phyloP scores from a whole-genome alignment of 2,113 vertebrate species.

The Recurvirostra avosetta region DNA sequence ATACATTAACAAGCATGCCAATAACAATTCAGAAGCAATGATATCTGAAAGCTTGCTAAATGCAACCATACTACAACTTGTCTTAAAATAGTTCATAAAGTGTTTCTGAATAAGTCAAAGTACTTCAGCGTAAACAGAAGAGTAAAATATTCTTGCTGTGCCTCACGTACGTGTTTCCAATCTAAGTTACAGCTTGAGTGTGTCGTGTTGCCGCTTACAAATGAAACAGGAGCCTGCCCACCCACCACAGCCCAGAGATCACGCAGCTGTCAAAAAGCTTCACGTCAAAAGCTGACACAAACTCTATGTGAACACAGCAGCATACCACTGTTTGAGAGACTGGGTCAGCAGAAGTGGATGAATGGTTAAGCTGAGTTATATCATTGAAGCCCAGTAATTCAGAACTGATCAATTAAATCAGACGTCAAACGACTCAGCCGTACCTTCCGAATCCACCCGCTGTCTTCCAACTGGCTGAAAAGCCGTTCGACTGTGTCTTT shows the following conservation, averaged over 20 bases:
- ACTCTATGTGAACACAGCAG: neutral
- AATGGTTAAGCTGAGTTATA: neutral
- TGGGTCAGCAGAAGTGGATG: neutral
- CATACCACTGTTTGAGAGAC: neutral
- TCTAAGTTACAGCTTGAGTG: neutral
- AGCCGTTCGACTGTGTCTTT: conserved; percentile 78
- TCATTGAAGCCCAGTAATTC: neutral
- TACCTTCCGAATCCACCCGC: conserved; percentile 81
- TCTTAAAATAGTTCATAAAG: neutral
- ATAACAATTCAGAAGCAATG: neutral
- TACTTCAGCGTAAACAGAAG: neutral
- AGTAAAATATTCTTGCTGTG: neutral
- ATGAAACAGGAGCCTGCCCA: neutral
- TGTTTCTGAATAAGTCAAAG: neutral
- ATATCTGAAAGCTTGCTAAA: neutral
- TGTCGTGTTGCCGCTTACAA: neutral
- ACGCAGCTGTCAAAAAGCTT: neutral
- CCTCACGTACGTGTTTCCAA: neutral
- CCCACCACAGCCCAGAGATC: neutral
- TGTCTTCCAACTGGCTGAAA: conserved; percentile 64
- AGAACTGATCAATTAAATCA: neutral
- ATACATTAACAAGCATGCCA: neutral
- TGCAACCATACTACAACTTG: neutral
- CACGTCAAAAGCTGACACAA: neutral
- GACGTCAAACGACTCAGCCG: neutral